A percentile compares a stretch with the other conserved stretches of the same genome.
These are phyloP conservation scores for Drosophila lacertosa DNA, from an alignment of 1,140 invertebrate species.

Conservation along the genomic window DNA sequence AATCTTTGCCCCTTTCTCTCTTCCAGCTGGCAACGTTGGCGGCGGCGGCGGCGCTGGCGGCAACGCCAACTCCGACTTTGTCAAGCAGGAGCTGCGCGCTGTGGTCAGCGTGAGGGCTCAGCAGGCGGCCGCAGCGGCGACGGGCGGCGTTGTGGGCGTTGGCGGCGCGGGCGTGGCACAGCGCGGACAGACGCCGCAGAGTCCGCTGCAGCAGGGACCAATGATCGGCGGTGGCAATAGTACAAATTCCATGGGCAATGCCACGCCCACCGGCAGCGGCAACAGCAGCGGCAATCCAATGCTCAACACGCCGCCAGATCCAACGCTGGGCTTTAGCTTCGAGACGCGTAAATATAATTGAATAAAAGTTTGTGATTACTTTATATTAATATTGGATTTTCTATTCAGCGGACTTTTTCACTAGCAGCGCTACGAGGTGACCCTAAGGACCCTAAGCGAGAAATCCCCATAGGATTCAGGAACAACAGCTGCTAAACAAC, in stretches of 20 bases:
- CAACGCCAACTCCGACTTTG: slow-evolving; percentile 88
- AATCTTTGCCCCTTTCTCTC: neutral
- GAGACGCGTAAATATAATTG: slow-evolving; percentile 72
- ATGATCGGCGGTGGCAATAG: slow-evolving; percentile 67
- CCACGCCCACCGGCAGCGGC: slow-evolving; percentile 59
- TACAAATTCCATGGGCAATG: slow-evolving; percentile 78
- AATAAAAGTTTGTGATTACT: too few relatives aligned
- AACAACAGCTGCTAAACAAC: slow-evolving; percentile 29
- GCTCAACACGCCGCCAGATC: slow-evolving; percentile 78
- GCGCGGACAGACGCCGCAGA: slow-evolving; percentile 77
- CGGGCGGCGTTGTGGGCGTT: slow-evolving; percentile 53
- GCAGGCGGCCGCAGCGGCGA: slow-evolving; percentile 81
- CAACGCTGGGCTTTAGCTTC: slow-evolving; percentile 79
- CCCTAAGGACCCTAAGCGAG: slow-evolving; percentile 61
- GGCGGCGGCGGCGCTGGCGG: slow-evolving; percentile 53
- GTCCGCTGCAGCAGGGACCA: slow-evolving; percentile 75
- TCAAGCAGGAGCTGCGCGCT: slow-evolving; percentile 94
- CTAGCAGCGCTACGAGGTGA: slow-evolving; percentile 80
- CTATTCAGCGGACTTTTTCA: slow-evolving; percentile 80
- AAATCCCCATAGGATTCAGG: slow-evolving; percentile 23
- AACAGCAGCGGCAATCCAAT: slow-evolving; percentile 66
- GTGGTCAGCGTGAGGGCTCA: slow-evolving; percentile 92
- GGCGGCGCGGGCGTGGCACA: slow-evolving; percentile 47
- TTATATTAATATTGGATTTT: too few relatives aligned
- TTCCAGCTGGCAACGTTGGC: slow-evolving; percentile 67